Evolutionary conservation across 1,140 invertebrate species (phyloP).

Genomic region (Musca domestica): DNA sequence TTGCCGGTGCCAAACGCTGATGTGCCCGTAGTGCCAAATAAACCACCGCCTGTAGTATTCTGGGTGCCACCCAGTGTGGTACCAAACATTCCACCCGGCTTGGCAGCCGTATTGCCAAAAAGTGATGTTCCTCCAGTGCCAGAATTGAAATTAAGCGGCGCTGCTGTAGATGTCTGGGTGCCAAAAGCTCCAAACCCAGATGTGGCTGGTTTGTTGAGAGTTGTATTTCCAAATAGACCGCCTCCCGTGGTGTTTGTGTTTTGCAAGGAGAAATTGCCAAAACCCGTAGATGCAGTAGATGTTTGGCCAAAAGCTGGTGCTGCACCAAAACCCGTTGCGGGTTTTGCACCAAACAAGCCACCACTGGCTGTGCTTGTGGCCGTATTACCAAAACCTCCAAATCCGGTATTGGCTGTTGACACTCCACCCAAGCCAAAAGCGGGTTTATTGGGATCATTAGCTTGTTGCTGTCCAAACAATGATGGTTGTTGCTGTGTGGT

Average conservation of each 20-base stretch:
- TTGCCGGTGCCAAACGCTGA: conserved; percentile 32
- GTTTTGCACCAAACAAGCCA: conserved; percentile 43
- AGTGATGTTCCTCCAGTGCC: conserved; percentile 54
- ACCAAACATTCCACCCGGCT: conserved; percentile 51
- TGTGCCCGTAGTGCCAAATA: conserved; percentile 55
- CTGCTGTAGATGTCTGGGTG: conserved; percentile 35
- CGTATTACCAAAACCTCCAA: conserved; percentile 54
- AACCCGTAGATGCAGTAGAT: conserved; percentile 42
- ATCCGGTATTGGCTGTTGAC: conserved; percentile 49
- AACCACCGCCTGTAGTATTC: conserved; percentile 40
- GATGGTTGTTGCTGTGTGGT: conserved; percentile 42
- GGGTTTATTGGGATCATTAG: conserved; percentile 59
- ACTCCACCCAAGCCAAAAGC: conserved; percentile 55
- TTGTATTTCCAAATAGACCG: conserved; percentile 57
- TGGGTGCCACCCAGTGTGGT: conserved; percentile 30
- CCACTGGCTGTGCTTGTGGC: conserved; percentile 46
- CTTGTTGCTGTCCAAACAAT: conserved; percentile 52
- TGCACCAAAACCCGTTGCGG: conserved; percentile 53
- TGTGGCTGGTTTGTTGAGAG: conserved; percentile 56
- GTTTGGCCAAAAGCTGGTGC: conserved; percentile 45
- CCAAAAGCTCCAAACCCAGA: conserved; percentile 53
- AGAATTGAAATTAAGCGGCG: conserved; percentile 54
- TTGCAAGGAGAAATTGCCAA: conserved; percentile 40
- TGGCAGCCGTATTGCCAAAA: conserved; percentile 39
- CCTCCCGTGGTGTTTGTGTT: conserved; percentile 42